Evolutionary conservation across 2,113 vertebrate species (phyloP), one percentile per base, ranked within the genome.

Genomic region (Megaleporinus macrocephalus): DNA sequence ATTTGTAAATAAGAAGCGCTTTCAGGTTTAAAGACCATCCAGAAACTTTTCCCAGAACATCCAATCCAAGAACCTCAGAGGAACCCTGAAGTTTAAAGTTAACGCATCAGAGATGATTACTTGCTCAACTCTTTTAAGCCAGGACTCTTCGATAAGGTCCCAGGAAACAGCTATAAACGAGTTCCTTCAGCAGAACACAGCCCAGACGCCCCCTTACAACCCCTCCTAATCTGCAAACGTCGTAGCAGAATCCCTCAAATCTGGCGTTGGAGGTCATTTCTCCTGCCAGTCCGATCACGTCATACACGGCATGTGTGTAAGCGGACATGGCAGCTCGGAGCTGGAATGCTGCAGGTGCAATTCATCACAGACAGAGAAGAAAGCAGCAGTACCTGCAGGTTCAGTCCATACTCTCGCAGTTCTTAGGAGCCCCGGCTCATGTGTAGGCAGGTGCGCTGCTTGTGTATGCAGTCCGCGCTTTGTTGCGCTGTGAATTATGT

Each of bases 291-390:
- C 49, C 26, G 47, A 55, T 11, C 7, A 36, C 22, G 1, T 68
- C 51, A 30, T 57, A 26, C 29, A 55, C 13, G 29, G 30, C 63
- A 57, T 71, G 71, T 79, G 24, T 47, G 55, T 79, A 55, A 79
- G 55, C 51, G 61, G 78, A 47, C 51, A 36, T 59, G 63, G 16
- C 78, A 61, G 78, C 53, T 71, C 63, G 61, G 49, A 62, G 24
- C 30, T 65, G 0, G 36, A 27, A 66, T 20, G 26, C 13, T 66
- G 63, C 16, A 13, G 24, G 36, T 76, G 16, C 30, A 59, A 63
- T 77, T 63, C 59, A 5, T 1, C 74, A 76, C 13, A 49, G 15
- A 27, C 22, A 44, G 26, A 5, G 15, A 76, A 27, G 20, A 44
- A 24, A 44, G 51, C 53, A 22, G 71, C 24, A 26, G 57, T 26